phyloP scores from a whole-genome alignment of 1,140 invertebrate genomes.

The Cylas formicarius region DNA sequence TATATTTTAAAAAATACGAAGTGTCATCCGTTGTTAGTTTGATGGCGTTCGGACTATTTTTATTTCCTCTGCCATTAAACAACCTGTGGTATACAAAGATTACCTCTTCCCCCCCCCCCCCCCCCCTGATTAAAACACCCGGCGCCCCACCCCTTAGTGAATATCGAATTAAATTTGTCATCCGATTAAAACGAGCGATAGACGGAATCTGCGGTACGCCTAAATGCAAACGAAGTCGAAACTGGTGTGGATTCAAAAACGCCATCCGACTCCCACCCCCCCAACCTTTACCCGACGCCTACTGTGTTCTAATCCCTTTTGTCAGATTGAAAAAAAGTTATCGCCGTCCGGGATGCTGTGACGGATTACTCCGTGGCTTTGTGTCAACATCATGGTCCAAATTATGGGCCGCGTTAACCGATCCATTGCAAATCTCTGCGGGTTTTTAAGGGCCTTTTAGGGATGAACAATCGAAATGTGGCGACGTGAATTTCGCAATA shows the following conservation, averaged over 20 bases:
- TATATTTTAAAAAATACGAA: too few species aligned
- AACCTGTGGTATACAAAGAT: too few species aligned
- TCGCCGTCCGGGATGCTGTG: slow-evolving; percentile 30
- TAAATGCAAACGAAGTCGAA: slow-evolving; percentile 40
- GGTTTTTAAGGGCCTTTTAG: too few species aligned
- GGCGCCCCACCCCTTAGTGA: too few species aligned
- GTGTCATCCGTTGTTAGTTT: too few species aligned
- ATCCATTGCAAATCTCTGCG: slow-evolving; percentile 9
- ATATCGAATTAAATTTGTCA: slow-evolving; percentile 38
- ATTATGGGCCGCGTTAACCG: slow-evolving; percentile 35
- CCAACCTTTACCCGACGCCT: too few species aligned
- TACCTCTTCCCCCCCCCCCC: too few species aligned
- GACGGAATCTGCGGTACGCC: slow-evolving; percentile 36
- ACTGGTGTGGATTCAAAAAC: slow-evolving; percentile 38
- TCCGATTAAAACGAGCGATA: slow-evolving; percentile 32
- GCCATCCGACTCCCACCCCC: slow-evolving; percentile 38
- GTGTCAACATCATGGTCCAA: slow-evolving; percentile 41
- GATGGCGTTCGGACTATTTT: too few species aligned
- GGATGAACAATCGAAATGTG: too few species aligned
- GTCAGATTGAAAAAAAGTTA: slow-evolving; percentile 36
- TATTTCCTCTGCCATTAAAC: too few species aligned
- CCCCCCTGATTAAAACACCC: too few species aligned
- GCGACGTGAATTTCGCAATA: too few species aligned
- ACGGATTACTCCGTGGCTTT: slow-evolving; percentile 40
- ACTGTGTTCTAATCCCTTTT: slow-evolving; percentile 20